Conservation (phyloP, 2,113 vertebrate species). For the Fulica atra region DNA sequence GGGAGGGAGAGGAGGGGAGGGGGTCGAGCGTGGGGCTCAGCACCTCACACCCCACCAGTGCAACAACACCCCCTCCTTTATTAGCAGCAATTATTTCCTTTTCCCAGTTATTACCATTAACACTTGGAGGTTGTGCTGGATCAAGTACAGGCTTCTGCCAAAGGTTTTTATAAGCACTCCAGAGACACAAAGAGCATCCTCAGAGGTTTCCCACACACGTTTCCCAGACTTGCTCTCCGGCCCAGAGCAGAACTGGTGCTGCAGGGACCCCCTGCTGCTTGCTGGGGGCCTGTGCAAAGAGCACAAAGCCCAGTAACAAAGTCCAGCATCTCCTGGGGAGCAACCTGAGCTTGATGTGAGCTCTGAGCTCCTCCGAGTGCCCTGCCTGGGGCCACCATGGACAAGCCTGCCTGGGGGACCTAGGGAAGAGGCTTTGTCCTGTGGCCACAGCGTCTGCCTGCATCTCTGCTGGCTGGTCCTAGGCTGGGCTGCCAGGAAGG, state of each 20-base stretch:
- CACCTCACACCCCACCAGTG: background rate
- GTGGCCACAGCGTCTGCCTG: rapidly evolving
- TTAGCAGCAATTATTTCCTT: background rate
- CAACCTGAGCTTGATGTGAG: background rate
- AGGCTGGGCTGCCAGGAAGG: background rate
- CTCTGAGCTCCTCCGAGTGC: background rate
- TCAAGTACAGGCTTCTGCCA: background rate
- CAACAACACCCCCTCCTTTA: background rate
- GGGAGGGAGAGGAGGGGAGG: background rate
- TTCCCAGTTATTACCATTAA: background rate
- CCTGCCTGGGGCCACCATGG: no score
- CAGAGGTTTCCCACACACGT: background rate
- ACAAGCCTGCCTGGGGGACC: background rate
- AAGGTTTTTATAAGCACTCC: background rate
- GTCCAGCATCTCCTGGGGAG: no score
- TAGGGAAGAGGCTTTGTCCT: background rate
- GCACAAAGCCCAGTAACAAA: rapidly evolving
- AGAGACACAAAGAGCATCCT: background rate
- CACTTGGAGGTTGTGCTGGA: background rate
- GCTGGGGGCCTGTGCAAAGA: background rate
- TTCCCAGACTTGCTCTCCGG: background rate
- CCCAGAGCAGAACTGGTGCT: background rate
- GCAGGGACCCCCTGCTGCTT: rapidly evolving
- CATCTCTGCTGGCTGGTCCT: background rate
- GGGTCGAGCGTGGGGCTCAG: rapidly evolving